Conservation (phyloP, 2,113 vertebrate genomes). For the Hoplias malabaricus region DNA sequence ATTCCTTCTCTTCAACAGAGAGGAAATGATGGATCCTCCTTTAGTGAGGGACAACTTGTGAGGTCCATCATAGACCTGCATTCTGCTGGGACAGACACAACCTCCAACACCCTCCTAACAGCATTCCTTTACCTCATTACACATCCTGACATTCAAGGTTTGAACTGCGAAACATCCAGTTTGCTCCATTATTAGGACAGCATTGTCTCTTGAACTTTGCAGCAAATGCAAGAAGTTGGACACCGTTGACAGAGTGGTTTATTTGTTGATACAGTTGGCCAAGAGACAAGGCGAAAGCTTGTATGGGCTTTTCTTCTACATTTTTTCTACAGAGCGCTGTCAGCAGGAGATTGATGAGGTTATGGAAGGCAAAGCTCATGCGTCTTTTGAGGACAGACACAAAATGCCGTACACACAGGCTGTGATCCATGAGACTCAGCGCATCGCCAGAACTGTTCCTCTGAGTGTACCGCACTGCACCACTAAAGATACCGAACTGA, state of each 20-base stretch:
- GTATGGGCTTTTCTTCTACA: neutral
- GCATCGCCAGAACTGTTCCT: constrained; percentile 64
- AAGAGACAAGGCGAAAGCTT: neutral
- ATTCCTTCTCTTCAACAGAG: constrained; percentile 16
- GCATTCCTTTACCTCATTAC: constrained; percentile 67
- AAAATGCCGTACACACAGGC: constrained; percentile 47
- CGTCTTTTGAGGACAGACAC: constrained; percentile 56
- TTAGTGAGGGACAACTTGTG: constrained; percentile 60
- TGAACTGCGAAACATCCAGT: neutral
- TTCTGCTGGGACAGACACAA: constrained; percentile 72
- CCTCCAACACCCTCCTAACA: constrained; percentile 70
- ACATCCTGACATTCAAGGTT: constrained; percentile 71
- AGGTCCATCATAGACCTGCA: constrained; percentile 58
- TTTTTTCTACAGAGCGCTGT: neutral
- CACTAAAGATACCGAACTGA: constrained; percentile 19
- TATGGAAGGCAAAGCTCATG: constrained; percentile 35
- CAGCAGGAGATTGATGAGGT: constrained; percentile 53
- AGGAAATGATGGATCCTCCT: neutral
- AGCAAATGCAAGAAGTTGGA: no score
- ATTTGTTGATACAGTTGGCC: neutral
- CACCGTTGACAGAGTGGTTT: no score
- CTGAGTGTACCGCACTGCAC: constrained; percentile 53
- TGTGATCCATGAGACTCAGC: constrained; percentile 61
- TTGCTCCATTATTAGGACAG: neutral
- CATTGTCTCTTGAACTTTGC: neutral